phyloP scores from a whole-genome alignment of 2,797 vertebrate genomes.

The Ptychobarbus kaznakovi region DNA sequence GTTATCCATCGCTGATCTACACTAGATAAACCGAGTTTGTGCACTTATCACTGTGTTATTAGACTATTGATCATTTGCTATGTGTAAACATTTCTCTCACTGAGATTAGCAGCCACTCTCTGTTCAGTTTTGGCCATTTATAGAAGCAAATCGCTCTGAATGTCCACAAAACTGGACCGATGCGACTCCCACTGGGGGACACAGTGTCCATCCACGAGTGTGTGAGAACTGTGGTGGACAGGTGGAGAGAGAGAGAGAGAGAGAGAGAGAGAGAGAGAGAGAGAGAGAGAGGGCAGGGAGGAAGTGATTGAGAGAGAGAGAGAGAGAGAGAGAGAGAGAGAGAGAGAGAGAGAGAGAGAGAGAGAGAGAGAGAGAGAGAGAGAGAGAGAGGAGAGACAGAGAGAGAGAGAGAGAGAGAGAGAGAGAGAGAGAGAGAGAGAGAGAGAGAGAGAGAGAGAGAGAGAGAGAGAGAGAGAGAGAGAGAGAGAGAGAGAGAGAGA shows the following conservation, averaged over 20 bases:
- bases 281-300: conserved; percentile 51
- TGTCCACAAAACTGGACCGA: conserved; percentile 6
- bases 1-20: background rate
- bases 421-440: conserved; percentile 57
- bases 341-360: too few species aligned
- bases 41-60: background rate
- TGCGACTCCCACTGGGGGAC: conserved; percentile 31
- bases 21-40: background rate
- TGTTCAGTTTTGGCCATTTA: background rate
- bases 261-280: conserved; percentile 56
- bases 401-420: background rate
- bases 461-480: conserved; percentile 50
- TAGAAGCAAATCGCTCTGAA: background rate
- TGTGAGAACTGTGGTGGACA: conserved; percentile 74
- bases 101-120: background rate
- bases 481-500: conserved; percentile 55
- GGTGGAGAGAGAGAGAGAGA: conserved; percentile 64
- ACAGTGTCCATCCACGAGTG: conserved; percentile 66
- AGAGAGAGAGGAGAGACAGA: too few species aligned
- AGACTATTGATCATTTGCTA: background rate
- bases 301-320: too few species aligned
- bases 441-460: conserved; percentile 54
- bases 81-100: background rate
- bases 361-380: too few species aligned
- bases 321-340: too few species aligned